Evolutionary conservation across 2,113 vertebrate genomes (phyloP).

Genomic region (Malurus alboscapulatus): DNA sequence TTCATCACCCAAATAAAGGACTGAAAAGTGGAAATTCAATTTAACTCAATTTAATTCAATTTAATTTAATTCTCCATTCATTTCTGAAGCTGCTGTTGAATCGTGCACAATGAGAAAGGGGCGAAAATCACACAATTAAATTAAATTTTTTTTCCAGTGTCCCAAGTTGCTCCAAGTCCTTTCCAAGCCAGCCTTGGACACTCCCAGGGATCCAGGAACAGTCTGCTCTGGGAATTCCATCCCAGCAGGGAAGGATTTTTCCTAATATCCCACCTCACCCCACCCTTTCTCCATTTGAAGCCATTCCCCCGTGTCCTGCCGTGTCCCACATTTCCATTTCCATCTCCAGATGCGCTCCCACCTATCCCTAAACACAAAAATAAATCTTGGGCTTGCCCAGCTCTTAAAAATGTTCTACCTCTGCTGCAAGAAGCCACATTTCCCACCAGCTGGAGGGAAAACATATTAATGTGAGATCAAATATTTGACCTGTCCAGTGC

Average conservation of each 20-base stretch:
- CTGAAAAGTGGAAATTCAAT: conserved; percentile 38
- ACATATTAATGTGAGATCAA: conserved; percentile 56
- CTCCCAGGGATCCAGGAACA: neutral
- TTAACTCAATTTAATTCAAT: neutral
- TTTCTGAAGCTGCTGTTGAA: neutral
- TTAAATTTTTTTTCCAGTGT: neutral
- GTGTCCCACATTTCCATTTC: neutral
- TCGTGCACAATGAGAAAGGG: neutral
- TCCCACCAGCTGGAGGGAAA: conserved; percentile 39
- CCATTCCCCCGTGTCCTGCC: neutral
- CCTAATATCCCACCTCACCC: neutral
- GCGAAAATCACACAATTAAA: neutral
- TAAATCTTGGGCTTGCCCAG: neutral
- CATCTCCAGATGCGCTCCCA: neutral
- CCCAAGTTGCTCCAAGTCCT: neutral
- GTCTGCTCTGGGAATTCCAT: neutral
- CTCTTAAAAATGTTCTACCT: conserved; percentile 23
- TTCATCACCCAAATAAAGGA: neutral
- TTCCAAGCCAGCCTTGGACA: neutral
- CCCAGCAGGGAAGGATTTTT: neutral
- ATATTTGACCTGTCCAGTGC: conserved; percentile 60
- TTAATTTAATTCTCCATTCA: neutral
- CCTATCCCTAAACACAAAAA: neutral
- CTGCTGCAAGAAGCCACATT: conserved; percentile 34
- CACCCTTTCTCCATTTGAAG: neutral